phyloP scores from a whole-genome alignment of 2,113 vertebrate genomes.

The Carassius carassius region DNA sequence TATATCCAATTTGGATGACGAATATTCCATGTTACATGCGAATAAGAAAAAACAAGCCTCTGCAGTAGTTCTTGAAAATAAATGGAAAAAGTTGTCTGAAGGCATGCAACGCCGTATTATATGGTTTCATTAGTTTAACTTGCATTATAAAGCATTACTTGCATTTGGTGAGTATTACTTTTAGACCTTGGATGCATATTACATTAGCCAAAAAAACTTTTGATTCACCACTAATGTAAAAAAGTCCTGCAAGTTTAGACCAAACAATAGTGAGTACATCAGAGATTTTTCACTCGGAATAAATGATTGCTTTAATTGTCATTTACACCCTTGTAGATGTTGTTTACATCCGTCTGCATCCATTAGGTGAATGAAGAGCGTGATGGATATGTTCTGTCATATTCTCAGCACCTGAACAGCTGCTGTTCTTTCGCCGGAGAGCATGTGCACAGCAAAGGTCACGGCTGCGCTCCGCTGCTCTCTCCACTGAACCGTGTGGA shows the following conservation, averaged over 20 bases:
- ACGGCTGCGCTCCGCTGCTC: neutral
- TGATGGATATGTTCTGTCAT: slow-evolving; percentile 19
- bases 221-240: too few species aligned
- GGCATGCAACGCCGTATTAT: too few species aligned
- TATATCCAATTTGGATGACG: too few species aligned
- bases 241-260: neutral
- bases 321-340: neutral
- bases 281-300: neutral
- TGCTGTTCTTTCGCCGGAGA: slow-evolving; percentile 15
- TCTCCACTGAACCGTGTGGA: neutral
- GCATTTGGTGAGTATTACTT: too few species aligned
- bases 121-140: neutral
- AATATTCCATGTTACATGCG: too few species aligned
- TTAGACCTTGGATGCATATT: too few species aligned
- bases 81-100: too few species aligned
- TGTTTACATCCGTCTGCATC: slow-evolving; percentile 9
- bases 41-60: too few species aligned
- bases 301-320: neutral
- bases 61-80: too few species aligned
- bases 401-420: slow-evolving; percentile 39
- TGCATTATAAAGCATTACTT: neutral
- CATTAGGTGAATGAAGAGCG: slow-evolving; percentile 14
- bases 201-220: too few species aligned
- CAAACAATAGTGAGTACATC: too few species aligned
- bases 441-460: neutral